Evolutionary conservation across 2,113 vertebrate species (phyloP), one percentile per base, ranked within the genome.

Genomic region (Copsychus sechellarum): DNA sequence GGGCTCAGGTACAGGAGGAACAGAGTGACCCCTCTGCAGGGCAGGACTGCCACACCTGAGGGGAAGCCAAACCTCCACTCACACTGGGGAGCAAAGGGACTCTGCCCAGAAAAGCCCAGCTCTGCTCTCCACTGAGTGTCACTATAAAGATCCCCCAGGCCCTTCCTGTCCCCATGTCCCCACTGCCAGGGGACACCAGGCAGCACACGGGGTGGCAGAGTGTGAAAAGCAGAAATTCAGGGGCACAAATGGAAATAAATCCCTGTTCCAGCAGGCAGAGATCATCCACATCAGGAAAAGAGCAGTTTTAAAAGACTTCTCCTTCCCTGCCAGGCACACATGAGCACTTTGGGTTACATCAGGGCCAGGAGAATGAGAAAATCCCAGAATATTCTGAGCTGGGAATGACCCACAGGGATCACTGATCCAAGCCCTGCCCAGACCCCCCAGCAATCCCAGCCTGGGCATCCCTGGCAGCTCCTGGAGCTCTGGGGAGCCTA

Each of bases 21-120:
- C 7, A 5, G 7, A 38, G 24, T 6, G 51, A 21, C 61, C 42
- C 1, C 14, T 17, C 43, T 31, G 61, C 43, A 36, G 60, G 23
- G 40, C 69, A 62, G 47, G 45, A 12, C 0, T 7, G 8, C 1
- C 17, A 51, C 71, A 22, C 0, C 45, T 0, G 0, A 34, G 22
- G 31, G 47, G 5, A 67, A 51, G 12, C 45, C 61, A 1, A 0
- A 28, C 26, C 53, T 26, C 43, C 33, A 51, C 33, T 33, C 18
- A 1, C 2, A 17, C 6, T 3, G 22, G 14, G 14, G 11, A 60
- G 33, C 26, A 22, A 17, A 26, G 51, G 19, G 31, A 16, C 36
- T 66, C 53, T 69, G 8, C 54, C 45, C 38, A 69, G 22, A 36
- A 36, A 60, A 23, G 26, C 18, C 45, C 38, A 60, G 50, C 54